These are phyloP conservation scores for Uloborus diversus DNA, from an alignment of 1,140 invertebrate species.

Conservation along the genomic window DNA sequence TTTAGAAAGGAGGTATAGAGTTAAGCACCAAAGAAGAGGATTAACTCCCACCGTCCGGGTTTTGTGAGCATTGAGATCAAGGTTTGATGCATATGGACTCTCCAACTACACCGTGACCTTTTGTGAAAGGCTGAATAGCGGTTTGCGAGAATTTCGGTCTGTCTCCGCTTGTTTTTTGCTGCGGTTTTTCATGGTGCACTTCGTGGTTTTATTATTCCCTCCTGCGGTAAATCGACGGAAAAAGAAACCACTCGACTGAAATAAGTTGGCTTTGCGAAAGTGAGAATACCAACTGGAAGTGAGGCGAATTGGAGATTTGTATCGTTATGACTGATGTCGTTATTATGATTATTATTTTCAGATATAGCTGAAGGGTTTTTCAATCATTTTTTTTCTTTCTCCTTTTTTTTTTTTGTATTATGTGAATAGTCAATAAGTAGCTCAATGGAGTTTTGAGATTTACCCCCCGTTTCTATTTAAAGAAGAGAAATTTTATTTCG, in stretches of 20 bases:
- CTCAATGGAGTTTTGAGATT: no score
- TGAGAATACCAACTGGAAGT: neutral
- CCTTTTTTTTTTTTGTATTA: no score
- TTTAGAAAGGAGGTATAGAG: constrained; percentile 19
- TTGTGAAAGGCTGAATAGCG: constrained; percentile 26
- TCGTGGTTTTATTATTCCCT: constrained; percentile 46
- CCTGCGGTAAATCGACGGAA: neutral
- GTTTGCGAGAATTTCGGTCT: neutral
- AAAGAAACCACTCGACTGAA: constrained; percentile 39
- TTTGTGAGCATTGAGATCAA: neutral
- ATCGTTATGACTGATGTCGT: no score
- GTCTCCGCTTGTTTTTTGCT: neutral
- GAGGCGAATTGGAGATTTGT: no score
- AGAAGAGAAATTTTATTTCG: no score
- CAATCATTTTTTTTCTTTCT: no score
- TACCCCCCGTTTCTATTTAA: no score
- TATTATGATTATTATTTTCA: no score
- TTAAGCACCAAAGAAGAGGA: constrained; percentile 43
- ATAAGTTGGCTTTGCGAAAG: constrained; percentile 25
- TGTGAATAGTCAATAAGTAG: no score
- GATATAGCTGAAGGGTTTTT: no score
- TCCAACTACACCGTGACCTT: constrained; percentile 7
- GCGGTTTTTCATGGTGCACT: constrained; percentile 26
- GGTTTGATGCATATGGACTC: constrained; percentile 17
- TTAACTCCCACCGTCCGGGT: constrained; percentile 28